Conservation (phyloP, 2,888 invertebrate genomes). For the Atrina japonica region DNA sequence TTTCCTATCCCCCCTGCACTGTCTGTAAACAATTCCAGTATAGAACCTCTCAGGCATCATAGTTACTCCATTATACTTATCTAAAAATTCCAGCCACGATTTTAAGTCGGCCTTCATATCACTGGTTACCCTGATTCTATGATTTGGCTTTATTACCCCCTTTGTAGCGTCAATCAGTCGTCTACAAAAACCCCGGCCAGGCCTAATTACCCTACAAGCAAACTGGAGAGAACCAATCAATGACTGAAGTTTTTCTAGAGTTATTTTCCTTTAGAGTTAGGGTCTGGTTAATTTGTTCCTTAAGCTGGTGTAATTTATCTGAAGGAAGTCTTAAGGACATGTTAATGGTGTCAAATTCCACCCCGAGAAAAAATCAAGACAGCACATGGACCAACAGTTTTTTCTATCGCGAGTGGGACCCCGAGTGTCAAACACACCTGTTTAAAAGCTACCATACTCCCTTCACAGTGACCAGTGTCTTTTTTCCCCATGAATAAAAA, state of each 20-base stretch:
- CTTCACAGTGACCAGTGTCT: background rate
- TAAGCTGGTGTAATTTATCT: conserved; percentile 9
- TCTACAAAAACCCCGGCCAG: conserved; percentile 4
- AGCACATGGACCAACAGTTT: background rate
- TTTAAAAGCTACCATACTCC: background rate
- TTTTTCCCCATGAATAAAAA: background rate
- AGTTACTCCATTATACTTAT: background rate
- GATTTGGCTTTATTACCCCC: background rate
- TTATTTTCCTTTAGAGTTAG: background rate
- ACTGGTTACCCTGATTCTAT: background rate
- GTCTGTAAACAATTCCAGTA: background rate
- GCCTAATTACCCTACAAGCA: background rate
- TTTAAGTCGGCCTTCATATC: background rate
- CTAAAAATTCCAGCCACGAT: background rate
- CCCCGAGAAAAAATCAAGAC: conserved; percentile 18
- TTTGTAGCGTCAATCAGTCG: conserved; percentile 1
- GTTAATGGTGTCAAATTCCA: conserved; percentile 26
- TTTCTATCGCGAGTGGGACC: background rate
- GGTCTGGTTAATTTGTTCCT: background rate
- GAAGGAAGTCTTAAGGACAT: conserved; percentile 13
- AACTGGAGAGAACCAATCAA: background rate
- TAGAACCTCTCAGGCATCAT: background rate
- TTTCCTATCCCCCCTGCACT: background rate
- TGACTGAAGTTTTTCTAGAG: background rate
- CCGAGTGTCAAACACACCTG: background rate